Base-by-base conservation (phyloP, 2,113 vertebrate genomes). In the Garra rufa region DNA sequence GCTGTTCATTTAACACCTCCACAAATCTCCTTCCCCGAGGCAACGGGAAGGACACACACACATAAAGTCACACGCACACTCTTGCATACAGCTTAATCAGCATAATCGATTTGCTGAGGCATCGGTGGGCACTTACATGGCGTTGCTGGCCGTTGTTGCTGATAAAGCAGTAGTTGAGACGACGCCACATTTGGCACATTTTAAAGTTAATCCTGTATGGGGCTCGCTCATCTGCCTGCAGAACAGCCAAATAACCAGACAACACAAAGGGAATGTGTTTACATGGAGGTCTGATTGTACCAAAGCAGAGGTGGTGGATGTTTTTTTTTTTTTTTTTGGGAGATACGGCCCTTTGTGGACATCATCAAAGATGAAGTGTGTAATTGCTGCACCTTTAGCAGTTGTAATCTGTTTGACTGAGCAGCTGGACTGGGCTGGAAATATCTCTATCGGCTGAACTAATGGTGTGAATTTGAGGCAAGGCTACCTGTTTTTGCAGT, bases 111-210 rank as follows among this genome's bases (percentile, higher is more conserved):
- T 91, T 88, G 80, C 46, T 28, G 30, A 89, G 79, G 88, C 89
- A 87, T 89, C 83, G 89, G 88, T 34, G 86, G 92, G 94, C 95
- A 98, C 98, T 99, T 97, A 99, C 98, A 99, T 99, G 94, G 98
- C 98, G 87, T 99, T 99, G 97, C 98, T 99, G 92, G 98, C 98
- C 93, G 98, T 99, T 94, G 98, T 98, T 93, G 98, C 98, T 95
- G 98, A 99, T 94, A 99, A 97, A 96, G 98, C 98, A 95, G 98
- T 99, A 95, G 98, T 99, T 94, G 98, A 99, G 96, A 99, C 98
- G 94, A 99, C 98, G 93, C 98, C 98, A 95, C 98, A 99, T 95
- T 99, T 99, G 96, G 98, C 98, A 96, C 98, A 99, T 96, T 99
- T 99, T 96, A 99, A 96, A 93, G 98, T 99, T 95, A 99, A 96